Conservation (phyloP, 1,140 invertebrate genomes). For the Acromyrmex echinatior region DNA sequence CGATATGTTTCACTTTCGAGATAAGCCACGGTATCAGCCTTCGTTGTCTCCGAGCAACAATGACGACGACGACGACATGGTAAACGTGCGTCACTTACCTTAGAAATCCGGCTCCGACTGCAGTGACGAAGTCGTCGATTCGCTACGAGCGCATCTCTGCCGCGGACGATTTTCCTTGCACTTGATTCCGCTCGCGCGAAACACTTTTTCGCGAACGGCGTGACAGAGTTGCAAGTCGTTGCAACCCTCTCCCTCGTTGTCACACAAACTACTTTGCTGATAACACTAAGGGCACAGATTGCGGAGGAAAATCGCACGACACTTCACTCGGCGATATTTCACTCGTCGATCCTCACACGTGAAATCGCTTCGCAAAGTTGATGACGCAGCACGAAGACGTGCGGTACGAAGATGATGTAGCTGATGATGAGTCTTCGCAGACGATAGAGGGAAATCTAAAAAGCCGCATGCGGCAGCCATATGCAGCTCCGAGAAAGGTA, state of each 20-base stretch:
- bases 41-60: not conserved
- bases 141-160: conserved; percentile 77
- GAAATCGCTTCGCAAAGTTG: conserved; percentile 1
- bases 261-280: not conserved
- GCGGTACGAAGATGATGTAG: not conserved
- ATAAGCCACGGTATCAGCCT: not conserved
- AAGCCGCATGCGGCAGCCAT: conserved; percentile 7
- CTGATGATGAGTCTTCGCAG: not conserved
- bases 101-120: conserved; percentile 74
- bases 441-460: not conserved
- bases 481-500: conserved; percentile 5
- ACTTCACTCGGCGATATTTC: not conserved
- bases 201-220: conserved; percentile 7
- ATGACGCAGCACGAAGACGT: not conserved
- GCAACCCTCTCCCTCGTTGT: not conserved
- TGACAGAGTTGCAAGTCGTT: not conserved
- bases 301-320: conserved; percentile 13
- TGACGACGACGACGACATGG: not conserved
- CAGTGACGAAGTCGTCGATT: conserved; percentile 76
- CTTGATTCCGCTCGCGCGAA: not conserved
- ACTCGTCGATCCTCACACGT: not conserved
- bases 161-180: conserved; percentile 24
- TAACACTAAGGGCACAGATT: not conserved
- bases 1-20: not conserved
- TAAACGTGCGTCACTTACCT: conserved; percentile 70